Percentiles rank a stretch among this genome's conserved stretches.
These are phyloP conservation scores for Noctilio leporinus DNA, from an alignment of 2,113 vertebrate species.

Conservation along the genomic window DNA sequence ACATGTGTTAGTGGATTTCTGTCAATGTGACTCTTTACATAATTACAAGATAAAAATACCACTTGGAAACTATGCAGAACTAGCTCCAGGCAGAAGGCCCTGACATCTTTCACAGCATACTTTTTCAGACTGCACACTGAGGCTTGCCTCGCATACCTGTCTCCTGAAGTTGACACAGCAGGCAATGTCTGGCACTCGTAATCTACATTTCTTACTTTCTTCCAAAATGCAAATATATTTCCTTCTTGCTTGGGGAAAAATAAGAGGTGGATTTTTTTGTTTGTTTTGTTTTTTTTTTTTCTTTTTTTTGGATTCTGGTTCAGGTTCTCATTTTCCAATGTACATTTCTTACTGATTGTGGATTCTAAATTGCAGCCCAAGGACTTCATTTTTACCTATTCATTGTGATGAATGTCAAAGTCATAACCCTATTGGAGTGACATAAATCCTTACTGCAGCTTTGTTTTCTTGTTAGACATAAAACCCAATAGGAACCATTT, in stretches of 20 bases:
- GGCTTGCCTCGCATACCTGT: constrained; percentile 61
- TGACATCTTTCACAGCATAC: constrained; percentile 53
- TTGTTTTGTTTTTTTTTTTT: too few species aligned
- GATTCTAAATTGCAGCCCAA: not conserved
- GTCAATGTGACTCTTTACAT: constrained; percentile 75
- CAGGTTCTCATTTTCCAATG: constrained; percentile 10
- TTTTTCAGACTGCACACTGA: constrained; percentile 17
- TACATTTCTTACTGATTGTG: not conserved
- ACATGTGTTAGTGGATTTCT: constrained; percentile 66
- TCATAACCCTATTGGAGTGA: not conserved
- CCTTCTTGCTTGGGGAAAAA: constrained; percentile 55
- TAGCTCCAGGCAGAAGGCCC: constrained; percentile 75
- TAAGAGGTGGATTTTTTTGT: too few species aligned
- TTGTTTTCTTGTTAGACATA: not conserved
- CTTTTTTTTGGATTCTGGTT: constrained; percentile 20
- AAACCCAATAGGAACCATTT: not conserved
- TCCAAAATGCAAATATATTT: constrained; percentile 52
- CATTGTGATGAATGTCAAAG: not conserved
- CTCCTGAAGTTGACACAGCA: constrained; percentile 66
- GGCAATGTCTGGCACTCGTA: constrained; percentile 52
- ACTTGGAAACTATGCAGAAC: constrained; percentile 70
- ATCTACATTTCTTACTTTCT: constrained; percentile 61
- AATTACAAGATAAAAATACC: constrained; percentile 79
- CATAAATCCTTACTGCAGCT: not conserved
- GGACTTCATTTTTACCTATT: not conserved